Base-by-base conservation (phyloP, 2,797 vertebrate species). In the Peromyscus melanophrys region DNA sequence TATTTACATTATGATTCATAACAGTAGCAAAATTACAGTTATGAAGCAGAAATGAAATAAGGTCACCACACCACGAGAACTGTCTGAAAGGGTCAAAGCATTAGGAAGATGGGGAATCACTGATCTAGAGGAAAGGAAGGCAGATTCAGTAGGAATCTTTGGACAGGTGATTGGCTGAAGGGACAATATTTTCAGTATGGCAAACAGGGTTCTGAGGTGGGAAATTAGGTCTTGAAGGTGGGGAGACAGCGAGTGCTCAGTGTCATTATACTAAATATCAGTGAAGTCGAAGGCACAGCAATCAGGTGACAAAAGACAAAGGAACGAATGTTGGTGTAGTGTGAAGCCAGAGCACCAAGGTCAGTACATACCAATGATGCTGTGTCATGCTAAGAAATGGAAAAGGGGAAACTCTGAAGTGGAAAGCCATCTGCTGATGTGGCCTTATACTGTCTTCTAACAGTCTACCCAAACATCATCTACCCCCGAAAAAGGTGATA, bases 301-400 rank as follows among this genome's bases (percentile, higher is more conserved):
- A 37, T 25, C 1, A 40, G n/a, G 37, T 65, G 21, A 27, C 13
- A 29, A 34, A 46, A 69, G 71, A 19, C 0, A 17, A 9, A 29
- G 12, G 14, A 75, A 25, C 0, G 7, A 12, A 3, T 43, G 4
- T 0, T 7, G 2, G 11, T 21, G 23, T 13, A 4, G 7, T 61
- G 3, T 25, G 23, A 57, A 10, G 43, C 11, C 37, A 19, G 14
- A 61, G 63, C 52, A 59, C 8, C 46, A 25, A 40, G 40, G 65
- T 16, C 21, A 16, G 10, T 23, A 75, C 21, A 43, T 57, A 10
- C 52, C 17, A n/a, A 13, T 46, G 71, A 27, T 0, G 1, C 61
- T 23, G 5, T 1, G 6, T 61, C 19, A 6, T 31, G 27, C 23
- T 49, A 13, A 46, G 17, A 23, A 25, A 12, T 80, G 49, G 31